phyloP scores from a whole-genome alignment of 35 echinoderm and acorn worm species.

The Diadema setosum region DNA sequence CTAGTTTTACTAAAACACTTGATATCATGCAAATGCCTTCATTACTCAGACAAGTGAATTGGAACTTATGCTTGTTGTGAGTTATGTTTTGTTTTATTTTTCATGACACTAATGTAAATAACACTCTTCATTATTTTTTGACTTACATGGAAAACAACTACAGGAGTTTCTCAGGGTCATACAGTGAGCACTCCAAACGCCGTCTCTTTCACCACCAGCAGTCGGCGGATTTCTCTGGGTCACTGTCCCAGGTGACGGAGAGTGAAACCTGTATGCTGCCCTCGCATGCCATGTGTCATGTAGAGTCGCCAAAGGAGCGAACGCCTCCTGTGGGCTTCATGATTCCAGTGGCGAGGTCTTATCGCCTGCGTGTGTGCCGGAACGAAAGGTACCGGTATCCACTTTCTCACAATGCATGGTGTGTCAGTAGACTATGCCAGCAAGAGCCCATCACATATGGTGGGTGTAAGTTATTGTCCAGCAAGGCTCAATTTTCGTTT shows the following conservation, averaged over 20 bases:
- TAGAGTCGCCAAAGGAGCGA: neutral
- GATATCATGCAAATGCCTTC: neutral
- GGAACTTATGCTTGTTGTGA: neutral
- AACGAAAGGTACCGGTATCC: conserved; percentile 21
- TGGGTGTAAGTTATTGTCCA: too few relatives aligned
- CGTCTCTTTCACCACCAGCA: conserved; percentile 19
- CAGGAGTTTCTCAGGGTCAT: neutral
- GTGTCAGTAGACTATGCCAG: too few relatives aligned
- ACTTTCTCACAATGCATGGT: too few relatives aligned
- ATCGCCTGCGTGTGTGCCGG: neutral
- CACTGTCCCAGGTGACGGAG: neutral
- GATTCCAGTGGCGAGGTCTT: neutral
- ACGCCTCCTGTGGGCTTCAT: neutral
- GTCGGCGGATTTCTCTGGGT: neutral
- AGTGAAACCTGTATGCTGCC: neutral
- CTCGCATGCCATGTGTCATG: neutral
- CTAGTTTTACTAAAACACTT: neutral
- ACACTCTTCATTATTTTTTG: neutral
- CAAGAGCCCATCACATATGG: too few relatives aligned
- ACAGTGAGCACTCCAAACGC: neutral
- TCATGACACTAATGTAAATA: neutral
- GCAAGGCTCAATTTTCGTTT: too few relatives aligned
- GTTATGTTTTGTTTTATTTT: neutral
- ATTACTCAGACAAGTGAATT: neutral
- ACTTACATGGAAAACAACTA: neutral